A percentile compares a stretch with the other conserved stretches of the same genome.
Evolutionary conservation across 1,140 invertebrate genomes (phyloP).

Genomic region (Drosophila setifemur): DNA sequence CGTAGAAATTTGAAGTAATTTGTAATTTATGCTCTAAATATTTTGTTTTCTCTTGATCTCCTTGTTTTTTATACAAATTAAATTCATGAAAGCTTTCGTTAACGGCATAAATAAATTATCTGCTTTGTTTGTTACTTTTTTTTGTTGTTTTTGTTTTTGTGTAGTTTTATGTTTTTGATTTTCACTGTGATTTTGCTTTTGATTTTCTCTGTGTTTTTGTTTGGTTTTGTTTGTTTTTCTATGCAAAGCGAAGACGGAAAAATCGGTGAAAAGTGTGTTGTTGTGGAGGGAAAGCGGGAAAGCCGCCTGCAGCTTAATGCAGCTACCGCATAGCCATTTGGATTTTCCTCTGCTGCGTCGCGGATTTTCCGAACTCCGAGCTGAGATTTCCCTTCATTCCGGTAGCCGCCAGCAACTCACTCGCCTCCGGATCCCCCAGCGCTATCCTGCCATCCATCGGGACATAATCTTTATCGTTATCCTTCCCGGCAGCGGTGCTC

Average conservation of each 20-base stretch:
- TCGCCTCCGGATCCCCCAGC: neutral
- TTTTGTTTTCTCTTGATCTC: constrained; percentile 23
- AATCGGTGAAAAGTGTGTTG: constrained; percentile 62
- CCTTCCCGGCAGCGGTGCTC: constrained; percentile 7
- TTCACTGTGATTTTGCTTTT: neutral
- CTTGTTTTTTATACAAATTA: constrained; percentile 59
- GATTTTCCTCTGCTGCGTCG: constrained; percentile 24
- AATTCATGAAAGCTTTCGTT: constrained; percentile 75
- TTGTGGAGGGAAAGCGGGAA: constrained; percentile 21
- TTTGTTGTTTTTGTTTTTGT: constrained; percentile 6
- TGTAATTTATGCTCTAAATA: constrained; percentile 40
- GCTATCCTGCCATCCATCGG: constrained; percentile 1
- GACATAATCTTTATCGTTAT: constrained; percentile 11
- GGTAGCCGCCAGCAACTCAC: constrained; percentile 37
- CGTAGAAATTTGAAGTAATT: constrained; percentile 6
- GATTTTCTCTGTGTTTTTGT: constrained; percentile 1
- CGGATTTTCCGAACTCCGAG: constrained; percentile 10
- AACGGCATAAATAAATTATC: constrained; percentile 67
- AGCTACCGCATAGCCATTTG: constrained; percentile 66
- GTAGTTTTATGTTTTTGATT: constrained; percentile 19
- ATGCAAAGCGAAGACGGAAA: constrained; percentile 70
- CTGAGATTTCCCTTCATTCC: constrained; percentile 5
- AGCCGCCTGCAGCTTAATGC: constrained; percentile 46
- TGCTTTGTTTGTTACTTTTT: constrained; percentile 12
- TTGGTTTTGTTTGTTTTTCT: constrained; percentile 41